A percentile compares a stretch with the other conserved stretches of the same genome.
Conservation (phyloP, 2,113 vertebrate genomes). For the Sebastes schlegelii region DNA sequence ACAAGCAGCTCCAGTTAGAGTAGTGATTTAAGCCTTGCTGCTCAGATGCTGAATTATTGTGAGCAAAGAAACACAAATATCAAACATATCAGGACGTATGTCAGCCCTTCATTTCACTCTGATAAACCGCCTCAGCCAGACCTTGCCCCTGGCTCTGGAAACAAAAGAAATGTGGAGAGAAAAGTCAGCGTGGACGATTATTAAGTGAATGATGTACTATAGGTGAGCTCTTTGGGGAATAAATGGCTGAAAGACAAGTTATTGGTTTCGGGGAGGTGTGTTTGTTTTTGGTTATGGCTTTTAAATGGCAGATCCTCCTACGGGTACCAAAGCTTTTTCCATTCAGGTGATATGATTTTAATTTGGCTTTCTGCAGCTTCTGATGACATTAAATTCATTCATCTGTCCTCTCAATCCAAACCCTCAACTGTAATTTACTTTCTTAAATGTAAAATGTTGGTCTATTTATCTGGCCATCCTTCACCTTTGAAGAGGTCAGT, state of each 20-base stretch:
- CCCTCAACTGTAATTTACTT: not conserved
- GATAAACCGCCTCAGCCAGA: constrained; percentile 50
- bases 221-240: constrained; percentile 47
- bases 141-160: constrained; percentile 43
- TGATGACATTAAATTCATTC: not conserved
- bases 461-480: not conserved
- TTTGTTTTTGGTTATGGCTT: constrained; percentile 33
- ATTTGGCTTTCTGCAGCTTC: constrained; percentile 13
- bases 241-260: constrained; percentile 51
- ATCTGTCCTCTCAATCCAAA: not conserved
- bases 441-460: not conserved
- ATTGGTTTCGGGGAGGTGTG: constrained; percentile 32
- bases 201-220: constrained; percentile 48
- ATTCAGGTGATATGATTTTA: not conserved
- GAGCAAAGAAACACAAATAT: constrained; percentile 45
- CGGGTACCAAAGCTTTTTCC: constrained; percentile 1
- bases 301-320: constrained; percentile 36
- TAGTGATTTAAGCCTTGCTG: not conserved
- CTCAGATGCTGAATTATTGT: constrained; percentile 4
- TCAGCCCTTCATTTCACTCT: constrained; percentile 27
- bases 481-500: not conserved
- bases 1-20: constrained; percentile 12
- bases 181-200: constrained; percentile 36
- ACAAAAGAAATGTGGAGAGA: constrained; percentile 53
- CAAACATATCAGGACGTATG: constrained; percentile 39